Percentiles rank a stretch among this genome's conserved stretches.
phyloP scores from a whole-genome alignment of 2,797 vertebrate species.

The Coregonus suidteri region DNA sequence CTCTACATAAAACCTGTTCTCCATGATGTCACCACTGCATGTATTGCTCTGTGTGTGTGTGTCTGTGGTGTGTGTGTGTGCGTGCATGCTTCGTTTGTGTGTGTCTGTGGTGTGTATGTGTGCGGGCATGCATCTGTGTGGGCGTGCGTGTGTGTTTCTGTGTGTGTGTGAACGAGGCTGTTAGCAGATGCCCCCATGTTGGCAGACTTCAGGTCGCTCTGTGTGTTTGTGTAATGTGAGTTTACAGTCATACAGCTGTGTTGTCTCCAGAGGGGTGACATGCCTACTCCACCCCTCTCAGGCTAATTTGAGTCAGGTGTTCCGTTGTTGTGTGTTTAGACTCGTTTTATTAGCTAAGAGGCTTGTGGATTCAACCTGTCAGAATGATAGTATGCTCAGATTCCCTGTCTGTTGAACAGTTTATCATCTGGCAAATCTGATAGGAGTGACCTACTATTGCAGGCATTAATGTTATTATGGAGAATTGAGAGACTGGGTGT shows the following conservation, averaged over 20 bases:
- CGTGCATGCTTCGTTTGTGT: slow-evolving; percentile 18
- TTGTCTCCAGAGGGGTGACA: slow-evolving; percentile 61
- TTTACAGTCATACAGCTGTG: slow-evolving; percentile 61
- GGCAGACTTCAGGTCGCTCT: slow-evolving; percentile 23
- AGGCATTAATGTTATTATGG: too few relatives aligned
- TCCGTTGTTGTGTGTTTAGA: slow-evolving; percentile 29
- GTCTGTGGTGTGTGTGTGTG: slow-evolving; percentile 8
- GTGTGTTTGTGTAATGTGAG: slow-evolving; percentile 30
- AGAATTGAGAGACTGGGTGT: too few relatives aligned
- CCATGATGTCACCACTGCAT: not conserved
- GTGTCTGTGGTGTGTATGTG: slow-evolving; percentile 36
- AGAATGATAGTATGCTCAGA: too few relatives aligned
- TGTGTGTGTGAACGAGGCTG: not conserved
- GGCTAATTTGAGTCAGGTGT: slow-evolving; percentile 72
- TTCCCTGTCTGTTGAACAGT: too few relatives aligned
- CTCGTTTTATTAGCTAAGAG: slow-evolving; percentile 12
- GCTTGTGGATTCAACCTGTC: not conserved
- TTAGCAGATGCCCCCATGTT: slow-evolving; percentile 20
- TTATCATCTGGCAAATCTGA: too few relatives aligned
- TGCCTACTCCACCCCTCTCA: slow-evolving; percentile 41
- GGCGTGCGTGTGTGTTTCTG: slow-evolving; percentile 27
- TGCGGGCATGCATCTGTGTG: slow-evolving; percentile 43
- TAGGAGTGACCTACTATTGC: too few relatives aligned
- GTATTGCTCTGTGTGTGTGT: not conserved
- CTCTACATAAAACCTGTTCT: not conserved